Conservation (phyloP, 2,888 invertebrate species). For the Cheilosia urbana region DNA sequence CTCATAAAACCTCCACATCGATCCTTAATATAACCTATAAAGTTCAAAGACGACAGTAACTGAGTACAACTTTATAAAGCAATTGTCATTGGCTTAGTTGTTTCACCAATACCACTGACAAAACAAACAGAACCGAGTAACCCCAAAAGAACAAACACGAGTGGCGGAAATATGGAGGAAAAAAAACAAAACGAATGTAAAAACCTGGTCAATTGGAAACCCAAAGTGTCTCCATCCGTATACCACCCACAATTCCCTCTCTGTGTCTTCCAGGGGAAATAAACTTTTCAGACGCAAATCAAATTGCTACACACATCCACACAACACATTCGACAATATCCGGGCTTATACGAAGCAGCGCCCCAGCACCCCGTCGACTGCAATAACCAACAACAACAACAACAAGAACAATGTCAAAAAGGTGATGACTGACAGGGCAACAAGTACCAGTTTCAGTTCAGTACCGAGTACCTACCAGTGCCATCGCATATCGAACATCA, state of each 20-base stretch:
- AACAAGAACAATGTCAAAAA: slow-evolving; percentile 52
- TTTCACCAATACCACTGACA: slow-evolving; percentile 6
- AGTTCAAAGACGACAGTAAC: slow-evolving; percentile 8
- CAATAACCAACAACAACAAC: slow-evolving; percentile 21
- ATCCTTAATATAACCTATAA: slow-evolving; percentile 61
- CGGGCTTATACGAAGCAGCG: slow-evolving; percentile 8
- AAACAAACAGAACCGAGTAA: neutral
- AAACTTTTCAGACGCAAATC: slow-evolving; percentile 56
- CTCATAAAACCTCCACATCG: slow-evolving; percentile 38
- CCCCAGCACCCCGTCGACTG: slow-evolving; percentile 1
- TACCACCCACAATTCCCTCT: slow-evolving; percentile 17
- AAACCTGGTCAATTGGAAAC: slow-evolving; percentile 38
- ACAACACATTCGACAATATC: neutral
- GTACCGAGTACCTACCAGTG: neutral
- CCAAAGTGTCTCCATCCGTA: slow-evolving; percentile 45
- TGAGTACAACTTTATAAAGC: slow-evolving; percentile 14
- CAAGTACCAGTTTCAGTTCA: slow-evolving; percentile 33
- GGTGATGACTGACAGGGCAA: slow-evolving; percentile 56
- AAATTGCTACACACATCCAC: slow-evolving; percentile 34
- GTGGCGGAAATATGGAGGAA: slow-evolving; percentile 16
- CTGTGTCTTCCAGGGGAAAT: slow-evolving; percentile 37
- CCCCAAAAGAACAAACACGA: slow-evolving; percentile 3
- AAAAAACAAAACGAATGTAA: slow-evolving; percentile 3
- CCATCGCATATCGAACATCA: slow-evolving; percentile 49
- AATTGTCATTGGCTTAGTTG: slow-evolving; percentile 33